Evolutionary conservation across 2,113 vertebrate genomes (phyloP).

Genomic region (Myanophis thanlyinensis): DNA sequence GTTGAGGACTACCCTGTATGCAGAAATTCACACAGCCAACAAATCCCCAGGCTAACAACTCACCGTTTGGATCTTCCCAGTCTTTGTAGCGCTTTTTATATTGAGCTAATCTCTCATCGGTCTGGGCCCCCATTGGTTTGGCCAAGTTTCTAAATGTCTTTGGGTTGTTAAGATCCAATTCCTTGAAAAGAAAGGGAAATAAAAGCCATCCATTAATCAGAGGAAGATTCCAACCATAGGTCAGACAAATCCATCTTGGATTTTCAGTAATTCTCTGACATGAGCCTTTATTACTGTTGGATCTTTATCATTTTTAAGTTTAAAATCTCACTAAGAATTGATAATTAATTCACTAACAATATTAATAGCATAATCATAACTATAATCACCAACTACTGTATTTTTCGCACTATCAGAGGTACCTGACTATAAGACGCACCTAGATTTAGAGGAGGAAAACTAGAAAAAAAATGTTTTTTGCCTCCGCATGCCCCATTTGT

Average conservation of each 20-base stretch:
- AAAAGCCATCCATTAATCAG: not conserved
- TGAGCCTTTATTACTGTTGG: not conserved
- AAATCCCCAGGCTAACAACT: conserved; percentile 10
- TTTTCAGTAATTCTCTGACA: not conserved
- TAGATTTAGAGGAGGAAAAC: too few relatives aligned
- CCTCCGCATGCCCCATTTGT: too few relatives aligned
- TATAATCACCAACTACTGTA: not conserved
- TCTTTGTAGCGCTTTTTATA: conserved; percentile 98
- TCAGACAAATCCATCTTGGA: not conserved
- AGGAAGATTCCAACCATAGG: not conserved
- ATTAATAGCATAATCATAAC: not conserved
- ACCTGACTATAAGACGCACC: too few relatives aligned
- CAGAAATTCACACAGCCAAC: not conserved
- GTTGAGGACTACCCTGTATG: not conserved
- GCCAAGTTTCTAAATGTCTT: conserved; percentile 96
- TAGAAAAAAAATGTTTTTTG: too few relatives aligned
- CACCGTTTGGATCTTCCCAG: conserved; percentile 97
- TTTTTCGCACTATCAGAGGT: too few relatives aligned
- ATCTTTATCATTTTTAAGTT: not conserved
- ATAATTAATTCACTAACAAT: not conserved
- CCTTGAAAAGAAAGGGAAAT: conserved; percentile 70
- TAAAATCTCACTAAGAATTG: not conserved
- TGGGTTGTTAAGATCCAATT: conserved; percentile 91
- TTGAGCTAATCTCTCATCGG: conserved; percentile 90
- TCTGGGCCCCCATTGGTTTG: conserved; percentile 98